A percentile compares a stretch with the other conserved stretches of the same genome.
Conservation (phyloP, 1,140 invertebrate genomes). For the Macrosteles quadrilineatus region DNA sequence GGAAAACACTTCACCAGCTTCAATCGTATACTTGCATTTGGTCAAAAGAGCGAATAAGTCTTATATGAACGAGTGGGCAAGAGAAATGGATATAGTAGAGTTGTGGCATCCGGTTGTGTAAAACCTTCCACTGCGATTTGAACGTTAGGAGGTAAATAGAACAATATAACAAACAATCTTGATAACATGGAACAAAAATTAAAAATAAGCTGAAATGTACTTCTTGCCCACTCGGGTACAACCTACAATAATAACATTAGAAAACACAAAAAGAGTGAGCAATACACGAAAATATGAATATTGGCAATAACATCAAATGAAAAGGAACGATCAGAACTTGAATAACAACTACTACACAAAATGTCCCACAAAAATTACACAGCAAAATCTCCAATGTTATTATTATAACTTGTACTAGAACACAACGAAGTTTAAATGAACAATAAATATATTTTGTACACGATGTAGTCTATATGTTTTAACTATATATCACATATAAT, state of each 20-base stretch:
- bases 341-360: slow-evolving; percentile 7
- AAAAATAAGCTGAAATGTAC: neutral
- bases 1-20: neutral
- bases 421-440: slow-evolving; percentile 14
- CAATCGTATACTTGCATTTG: slow-evolving; percentile 44
- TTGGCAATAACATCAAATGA: neutral
- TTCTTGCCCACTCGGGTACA: slow-evolving; percentile 19
- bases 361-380: neutral
- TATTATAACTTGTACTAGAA: slow-evolving; percentile 20
- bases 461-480: slow-evolving; percentile 30
- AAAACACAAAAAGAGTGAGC: slow-evolving; percentile 15
- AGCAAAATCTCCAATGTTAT: slow-evolving; percentile 16
- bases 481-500: slow-evolving; percentile 27
- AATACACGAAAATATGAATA: slow-evolving; percentile 7
- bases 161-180: no score
- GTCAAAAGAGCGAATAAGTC: slow-evolving; percentile 39
- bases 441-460: slow-evolving; percentile 30
- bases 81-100: neutral
- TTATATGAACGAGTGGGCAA: slow-evolving; percentile 27
- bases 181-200: no score
- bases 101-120: no score
- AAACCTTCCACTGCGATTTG: no score
- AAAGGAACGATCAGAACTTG: slow-evolving; percentile 2
- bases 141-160: no score
- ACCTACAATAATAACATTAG: slow-evolving; percentile 23